Evolutionary conservation across 2,888 invertebrate genomes (phyloP).

Genomic region (Cheilosia urbana): DNA sequence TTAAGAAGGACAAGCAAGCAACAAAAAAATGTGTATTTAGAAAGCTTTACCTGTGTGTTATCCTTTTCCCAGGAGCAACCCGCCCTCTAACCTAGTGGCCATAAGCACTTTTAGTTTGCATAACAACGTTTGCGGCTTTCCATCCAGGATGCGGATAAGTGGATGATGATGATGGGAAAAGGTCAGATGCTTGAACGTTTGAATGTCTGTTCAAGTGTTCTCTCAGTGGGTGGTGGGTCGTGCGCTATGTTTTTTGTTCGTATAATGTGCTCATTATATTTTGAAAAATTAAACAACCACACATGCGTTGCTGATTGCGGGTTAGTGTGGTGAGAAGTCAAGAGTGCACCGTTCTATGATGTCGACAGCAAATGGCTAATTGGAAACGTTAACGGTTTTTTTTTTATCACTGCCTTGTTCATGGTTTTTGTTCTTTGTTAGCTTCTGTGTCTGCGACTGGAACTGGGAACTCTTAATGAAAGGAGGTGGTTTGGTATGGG

Average conservation of each 20-base stretch:
- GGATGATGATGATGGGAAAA: constrained; percentile 19
- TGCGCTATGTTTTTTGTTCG: neutral
- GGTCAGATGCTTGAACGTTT: constrained; percentile 16
- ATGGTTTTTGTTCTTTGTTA: constrained; percentile 8
- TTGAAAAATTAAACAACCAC: constrained; percentile 18
- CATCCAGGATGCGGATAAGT: constrained; percentile 25
- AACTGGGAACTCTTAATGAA: neutral
- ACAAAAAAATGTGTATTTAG: neutral
- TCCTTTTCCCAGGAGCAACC: neutral
- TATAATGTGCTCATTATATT: constrained; percentile 21
- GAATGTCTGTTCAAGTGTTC: constrained; percentile 28
- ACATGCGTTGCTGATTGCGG: constrained; percentile 26
- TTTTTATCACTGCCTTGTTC: neutral
- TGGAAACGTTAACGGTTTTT: constrained; percentile 16
- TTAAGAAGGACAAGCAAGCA: neutral
- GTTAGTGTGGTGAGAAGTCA: constrained; percentile 31
- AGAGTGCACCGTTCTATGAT: neutral
- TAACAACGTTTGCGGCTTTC: constrained; percentile 40
- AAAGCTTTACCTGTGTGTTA: neutral
- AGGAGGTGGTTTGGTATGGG: neutral
- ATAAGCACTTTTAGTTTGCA: constrained; percentile 46
- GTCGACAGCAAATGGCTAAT: constrained; percentile 30
- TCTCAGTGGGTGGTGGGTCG: neutral
- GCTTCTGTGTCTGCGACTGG: neutral
- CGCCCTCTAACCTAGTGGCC: constrained; percentile 26